phyloP scores from a whole-genome alignment of 1,140 invertebrate species.

The Portunus trituberculatus region DNA sequence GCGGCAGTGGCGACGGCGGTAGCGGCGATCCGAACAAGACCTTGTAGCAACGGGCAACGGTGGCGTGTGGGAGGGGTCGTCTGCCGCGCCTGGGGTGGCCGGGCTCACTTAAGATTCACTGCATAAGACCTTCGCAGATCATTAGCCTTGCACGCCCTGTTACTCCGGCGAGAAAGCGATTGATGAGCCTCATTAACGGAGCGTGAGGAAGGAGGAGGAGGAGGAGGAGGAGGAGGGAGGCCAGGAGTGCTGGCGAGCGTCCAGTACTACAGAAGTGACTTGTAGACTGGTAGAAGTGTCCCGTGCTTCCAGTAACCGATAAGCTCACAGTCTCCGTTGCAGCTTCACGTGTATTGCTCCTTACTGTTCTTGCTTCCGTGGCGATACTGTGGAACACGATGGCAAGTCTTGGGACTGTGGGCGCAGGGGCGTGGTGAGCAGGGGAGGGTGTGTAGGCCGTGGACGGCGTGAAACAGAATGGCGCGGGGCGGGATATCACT shows the following conservation, averaged over 20 bases:
- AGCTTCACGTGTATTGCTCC: too few species aligned
- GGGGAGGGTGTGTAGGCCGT: neutral
- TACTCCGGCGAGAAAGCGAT: neutral
- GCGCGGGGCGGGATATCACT: too few species aligned
- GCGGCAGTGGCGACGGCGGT: neutral
- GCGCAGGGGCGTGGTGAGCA: neutral
- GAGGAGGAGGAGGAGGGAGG: neutral
- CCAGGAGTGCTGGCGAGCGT: neutral
- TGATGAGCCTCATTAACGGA: neutral
- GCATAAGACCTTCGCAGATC: conserved; percentile 53
- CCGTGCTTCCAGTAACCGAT: too few species aligned
- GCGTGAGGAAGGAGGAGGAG: neutral
- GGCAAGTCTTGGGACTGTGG: too few species aligned
- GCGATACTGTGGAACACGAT: too few species aligned
- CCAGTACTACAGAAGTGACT: neutral
- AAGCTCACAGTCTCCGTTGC: too few species aligned
- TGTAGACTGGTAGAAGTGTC: too few species aligned
- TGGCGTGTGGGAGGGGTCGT: conserved; percentile 25
- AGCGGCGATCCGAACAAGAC: neutral
- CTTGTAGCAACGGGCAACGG: neutral
- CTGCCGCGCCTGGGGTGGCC: neutral
- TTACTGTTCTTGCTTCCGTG: too few species aligned
- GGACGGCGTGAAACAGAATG: neutral
- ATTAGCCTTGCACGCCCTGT: conserved; percentile 17
- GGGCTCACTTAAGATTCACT: conserved; percentile 64